A percentile compares a stretch with the other conserved stretches of the same genome.
Evolutionary conservation across 2,888 invertebrate genomes (phyloP).

Genomic region (Blera fallax): DNA sequence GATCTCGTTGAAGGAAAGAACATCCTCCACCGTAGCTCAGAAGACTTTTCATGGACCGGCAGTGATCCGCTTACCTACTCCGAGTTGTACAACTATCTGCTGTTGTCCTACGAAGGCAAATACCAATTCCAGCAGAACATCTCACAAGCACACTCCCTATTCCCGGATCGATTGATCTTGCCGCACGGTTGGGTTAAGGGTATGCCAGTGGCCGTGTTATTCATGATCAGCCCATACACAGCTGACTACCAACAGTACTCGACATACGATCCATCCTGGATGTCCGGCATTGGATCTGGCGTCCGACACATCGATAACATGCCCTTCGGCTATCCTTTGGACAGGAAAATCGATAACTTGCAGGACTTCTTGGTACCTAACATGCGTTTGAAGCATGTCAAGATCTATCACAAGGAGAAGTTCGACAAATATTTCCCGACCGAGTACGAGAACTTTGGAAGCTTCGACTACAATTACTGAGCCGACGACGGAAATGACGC

Average conservation of each 20-base stretch:
- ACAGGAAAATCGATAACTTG: neutral
- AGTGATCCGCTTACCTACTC: constrained; percentile 83
- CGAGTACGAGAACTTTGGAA: constrained; percentile 38
- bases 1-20: constrained; percentile 83
- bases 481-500: neutral
- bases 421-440: constrained; percentile 63
- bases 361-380: neutral
- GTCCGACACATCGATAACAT: neutral
- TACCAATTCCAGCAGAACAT: neutral
- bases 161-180: neutral
- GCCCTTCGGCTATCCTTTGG: neutral
- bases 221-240: neutral
- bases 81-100: constrained; percentile 82
- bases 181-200: neutral
- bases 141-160: neutral
- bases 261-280: constrained; percentile 74
- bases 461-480: constrained; percentile 43
- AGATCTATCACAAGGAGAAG: constrained; percentile 71
- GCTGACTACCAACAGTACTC: constrained; percentile 78
- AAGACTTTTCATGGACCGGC: constrained; percentile 81
- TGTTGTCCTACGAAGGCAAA: neutral
- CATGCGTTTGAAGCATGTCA: neutral
- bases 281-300: constrained; percentile 82
- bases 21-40: constrained; percentile 77
- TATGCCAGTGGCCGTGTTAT: neutral